Conservation (phyloP, 2,797 vertebrate species). For the Lacerta bilineata region DNA sequence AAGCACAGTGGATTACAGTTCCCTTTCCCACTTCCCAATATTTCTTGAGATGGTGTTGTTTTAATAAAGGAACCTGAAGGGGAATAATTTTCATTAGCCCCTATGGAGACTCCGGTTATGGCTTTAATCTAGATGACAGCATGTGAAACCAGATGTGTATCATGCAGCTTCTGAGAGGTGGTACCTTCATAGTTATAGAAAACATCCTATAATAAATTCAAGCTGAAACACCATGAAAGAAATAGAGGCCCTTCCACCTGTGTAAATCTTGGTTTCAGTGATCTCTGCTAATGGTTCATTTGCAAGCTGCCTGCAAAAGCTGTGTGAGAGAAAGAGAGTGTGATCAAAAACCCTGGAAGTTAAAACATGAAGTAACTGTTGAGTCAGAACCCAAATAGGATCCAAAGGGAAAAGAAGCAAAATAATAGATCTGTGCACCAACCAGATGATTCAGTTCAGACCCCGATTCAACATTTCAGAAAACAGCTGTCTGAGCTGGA, state of each 20-base stretch:
- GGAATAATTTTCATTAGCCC: slow-evolving; percentile 63
- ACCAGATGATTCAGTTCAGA: slow-evolving; percentile 17
- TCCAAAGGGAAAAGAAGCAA: slow-evolving; percentile 52
- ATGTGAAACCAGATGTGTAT: slow-evolving; percentile 52
- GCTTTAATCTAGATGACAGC: slow-evolving; percentile 61
- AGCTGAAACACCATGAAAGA: slow-evolving; percentile 44
- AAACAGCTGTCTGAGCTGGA: too few species aligned
- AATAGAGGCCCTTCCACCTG: slow-evolving; percentile 53
- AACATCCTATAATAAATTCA: slow-evolving; percentile 53
- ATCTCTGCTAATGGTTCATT: slow-evolving; percentile 58
- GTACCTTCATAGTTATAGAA: neutral
- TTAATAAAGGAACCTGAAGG: slow-evolving; percentile 62
- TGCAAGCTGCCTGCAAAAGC: slow-evolving; percentile 27
- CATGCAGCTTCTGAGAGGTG: slow-evolving; percentile 48
- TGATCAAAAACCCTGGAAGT: slow-evolving; percentile 59
- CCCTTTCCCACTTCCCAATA: slow-evolving; percentile 57
- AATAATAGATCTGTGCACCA: slow-evolving; percentile 23
- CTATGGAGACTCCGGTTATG: slow-evolving; percentile 52
- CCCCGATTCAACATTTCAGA: neutral
- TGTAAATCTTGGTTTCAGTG: slow-evolving; percentile 42
- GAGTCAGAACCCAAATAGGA: slow-evolving; percentile 54
- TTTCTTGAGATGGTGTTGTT: slow-evolving; percentile 60
- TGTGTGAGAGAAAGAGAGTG: slow-evolving; percentile 53
- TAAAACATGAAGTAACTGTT: slow-evolving; percentile 57
- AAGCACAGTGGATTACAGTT: slow-evolving; percentile 71